These are phyloP conservation scores for Drosophila teissieri DNA, from an alignment of 1,140 invertebrate species.

Conservation along the genomic window DNA sequence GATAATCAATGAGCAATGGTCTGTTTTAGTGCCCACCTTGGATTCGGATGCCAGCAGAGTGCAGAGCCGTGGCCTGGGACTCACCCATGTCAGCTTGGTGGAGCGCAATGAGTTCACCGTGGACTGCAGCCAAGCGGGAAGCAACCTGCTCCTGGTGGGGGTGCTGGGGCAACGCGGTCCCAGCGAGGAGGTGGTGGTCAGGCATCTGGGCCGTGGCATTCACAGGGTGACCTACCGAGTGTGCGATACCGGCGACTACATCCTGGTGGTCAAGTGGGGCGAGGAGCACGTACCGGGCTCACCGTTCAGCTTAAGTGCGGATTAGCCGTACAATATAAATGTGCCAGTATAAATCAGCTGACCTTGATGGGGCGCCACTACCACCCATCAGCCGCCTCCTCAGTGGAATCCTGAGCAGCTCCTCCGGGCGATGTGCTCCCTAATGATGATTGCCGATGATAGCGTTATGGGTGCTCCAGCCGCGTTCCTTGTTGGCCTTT, in stretches of 20 bases:
- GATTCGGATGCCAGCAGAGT: slow-evolving; percentile 93
- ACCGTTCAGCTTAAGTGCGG: slow-evolving; percentile 91
- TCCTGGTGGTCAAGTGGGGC: slow-evolving; percentile 95
- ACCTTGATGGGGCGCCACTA: slow-evolving; percentile 20
- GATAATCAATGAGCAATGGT: no score
- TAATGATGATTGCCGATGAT: slow-evolving; percentile 75
- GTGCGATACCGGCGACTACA: slow-evolving; percentile 93
- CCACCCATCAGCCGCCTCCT: neutral
- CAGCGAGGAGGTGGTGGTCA: slow-evolving; percentile 94
- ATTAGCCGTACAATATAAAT: slow-evolving; percentile 22
- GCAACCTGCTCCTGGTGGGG: slow-evolving; percentile 94
- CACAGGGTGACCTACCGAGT: slow-evolving; percentile 91
- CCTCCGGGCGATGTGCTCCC: slow-evolving; percentile 40
- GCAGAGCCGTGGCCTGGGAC: slow-evolving; percentile 92
- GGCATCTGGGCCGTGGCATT: slow-evolving; percentile 92
- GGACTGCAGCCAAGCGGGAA: slow-evolving; percentile 91
- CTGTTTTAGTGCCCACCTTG: slow-evolving; percentile 87
- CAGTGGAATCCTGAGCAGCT: neutral
- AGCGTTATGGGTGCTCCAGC: slow-evolving; percentile 48
- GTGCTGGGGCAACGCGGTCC: slow-evolving; percentile 94
- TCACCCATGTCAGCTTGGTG: slow-evolving; percentile 92
- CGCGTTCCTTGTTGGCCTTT: slow-evolving; percentile 32
- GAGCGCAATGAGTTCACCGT: slow-evolving; percentile 94
- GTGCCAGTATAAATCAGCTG: neutral
- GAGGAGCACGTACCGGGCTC: slow-evolving; percentile 96